Evolutionary conservation across 2,888 invertebrate species (phyloP), one percentile per base, ranked within the genome.

Genomic region (Drosophila leonis): DNA sequence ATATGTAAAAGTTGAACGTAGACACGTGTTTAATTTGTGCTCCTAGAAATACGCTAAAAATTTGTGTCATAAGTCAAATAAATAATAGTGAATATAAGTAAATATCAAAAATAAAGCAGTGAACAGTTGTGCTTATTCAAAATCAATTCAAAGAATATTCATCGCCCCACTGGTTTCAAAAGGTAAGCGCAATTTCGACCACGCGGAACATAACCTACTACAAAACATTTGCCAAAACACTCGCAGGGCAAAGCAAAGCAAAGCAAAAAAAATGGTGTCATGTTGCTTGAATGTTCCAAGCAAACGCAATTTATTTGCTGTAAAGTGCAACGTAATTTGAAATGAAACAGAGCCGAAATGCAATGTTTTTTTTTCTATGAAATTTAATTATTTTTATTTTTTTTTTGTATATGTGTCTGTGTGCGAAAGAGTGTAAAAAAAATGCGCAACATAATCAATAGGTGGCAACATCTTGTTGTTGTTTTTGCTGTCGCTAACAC

Each of bases 1-100:
- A 83, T 84, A 89, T 83, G 81, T 78, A 85, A 83, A 91, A 91
- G 82, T 79, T 83, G 78, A 85, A 81, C 88, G 79, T 88, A 88
- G 92, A 92, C 92, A 92, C 92, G 92, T 92, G 92, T 92, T 92
- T 92, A 91, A 91, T 82, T 85, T 71, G 85, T 76, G 75, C 70
- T 79, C 77, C 70, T 42, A 24, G 24, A 60, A 76, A 51, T 56
- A 61, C 68, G 56, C 67, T 68, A 31, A 33, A 72, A 54, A 54
- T 65, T 68, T 44, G 69, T 65, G 54, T 69, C 61, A 80, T 65
- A 46, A 69, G 37, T 61, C 46, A 67, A 68, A 65, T 49, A 66
- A 68, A 68, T 78, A 56, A 0, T 35, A 59, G 61, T 62, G 65
- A 77, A 88, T 72, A 79, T 61, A 52, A 62, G 56, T 1, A 13